A percentile compares a stretch with the other conserved stretches of the same genome.
Conservation (phyloP, 2,113 vertebrate species). For the Eubucco bourcierii region DNA sequence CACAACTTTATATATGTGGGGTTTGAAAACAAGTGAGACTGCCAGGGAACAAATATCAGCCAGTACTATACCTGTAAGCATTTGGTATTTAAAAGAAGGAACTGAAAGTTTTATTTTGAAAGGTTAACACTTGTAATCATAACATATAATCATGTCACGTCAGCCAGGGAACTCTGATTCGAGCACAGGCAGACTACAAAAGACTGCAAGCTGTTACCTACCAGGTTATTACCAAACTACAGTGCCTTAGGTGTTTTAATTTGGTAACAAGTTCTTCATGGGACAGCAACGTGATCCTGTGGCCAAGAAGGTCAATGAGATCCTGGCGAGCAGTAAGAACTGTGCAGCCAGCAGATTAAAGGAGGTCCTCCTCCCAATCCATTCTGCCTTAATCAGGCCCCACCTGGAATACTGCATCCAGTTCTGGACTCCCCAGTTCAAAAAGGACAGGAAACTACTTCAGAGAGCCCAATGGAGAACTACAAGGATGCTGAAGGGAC, state of each 20-base stretch:
- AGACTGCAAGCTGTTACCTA: not conserved
- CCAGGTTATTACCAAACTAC: not conserved
- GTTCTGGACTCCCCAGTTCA: too few species aligned
- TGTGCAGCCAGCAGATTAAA: too few species aligned
- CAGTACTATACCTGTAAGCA: slow-evolving; percentile 17
- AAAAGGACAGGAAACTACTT: too few species aligned
- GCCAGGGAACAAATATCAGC: slow-evolving; percentile 40
- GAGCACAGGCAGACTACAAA: slow-evolving; percentile 21
- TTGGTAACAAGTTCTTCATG: not conserved
- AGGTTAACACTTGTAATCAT: slow-evolving; percentile 41
- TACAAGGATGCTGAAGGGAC: too few species aligned
- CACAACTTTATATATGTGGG: slow-evolving; percentile 35
- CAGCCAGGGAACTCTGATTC: slow-evolving; percentile 35
- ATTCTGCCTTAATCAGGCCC: too few species aligned
- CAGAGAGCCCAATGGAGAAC: too few species aligned
- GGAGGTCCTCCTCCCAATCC: too few species aligned
- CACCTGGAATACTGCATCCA: too few species aligned
- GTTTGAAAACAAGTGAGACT: slow-evolving; percentile 51
- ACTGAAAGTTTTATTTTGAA: slow-evolving; percentile 51
- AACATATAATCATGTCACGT: slow-evolving; percentile 62
- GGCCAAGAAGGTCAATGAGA: too few species aligned
- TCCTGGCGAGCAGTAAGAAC: too few species aligned
- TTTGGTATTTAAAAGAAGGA: slow-evolving; percentile 55
- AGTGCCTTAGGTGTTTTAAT: not conserved
- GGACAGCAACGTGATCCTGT: too few species aligned